Evolutionary conservation across 2,797 vertebrate genomes (phyloP).

Genomic region (Spinus pinus): DNA sequence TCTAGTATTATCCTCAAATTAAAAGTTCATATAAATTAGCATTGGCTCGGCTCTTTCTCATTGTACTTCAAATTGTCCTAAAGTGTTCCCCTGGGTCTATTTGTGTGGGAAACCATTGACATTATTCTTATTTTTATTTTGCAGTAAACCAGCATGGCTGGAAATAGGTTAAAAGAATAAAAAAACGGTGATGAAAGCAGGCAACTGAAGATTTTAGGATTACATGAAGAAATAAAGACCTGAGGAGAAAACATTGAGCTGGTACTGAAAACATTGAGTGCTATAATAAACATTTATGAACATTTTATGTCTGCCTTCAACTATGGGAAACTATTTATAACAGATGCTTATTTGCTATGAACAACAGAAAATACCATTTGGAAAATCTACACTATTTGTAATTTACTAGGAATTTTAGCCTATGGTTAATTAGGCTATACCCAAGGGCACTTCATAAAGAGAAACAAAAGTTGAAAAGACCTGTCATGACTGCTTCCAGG

Average conservation of each 20-base stretch:
- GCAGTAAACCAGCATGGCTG: slow-evolving; percentile 30
- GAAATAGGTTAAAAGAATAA: slow-evolving; percentile 56
- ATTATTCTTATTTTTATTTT: slow-evolving; percentile 56
- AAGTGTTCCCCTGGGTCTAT: slow-evolving; percentile 60
- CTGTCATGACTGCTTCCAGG: neutral
- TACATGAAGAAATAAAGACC: neutral
- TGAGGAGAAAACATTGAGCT: neutral
- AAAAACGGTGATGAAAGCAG: neutral
- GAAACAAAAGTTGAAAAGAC: neutral
- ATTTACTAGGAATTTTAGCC: slow-evolving; percentile 18
- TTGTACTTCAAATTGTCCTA: slow-evolving; percentile 49
- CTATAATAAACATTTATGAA: neutral
- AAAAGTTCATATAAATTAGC: slow-evolving; percentile 69
- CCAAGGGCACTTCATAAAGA: neutral
- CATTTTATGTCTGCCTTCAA: neutral
- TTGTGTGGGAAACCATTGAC: slow-evolving; percentile 52
- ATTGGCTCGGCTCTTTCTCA: slow-evolving; percentile 46
- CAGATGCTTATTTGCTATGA: neutral
- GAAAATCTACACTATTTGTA: neutral
- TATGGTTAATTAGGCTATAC: neutral
- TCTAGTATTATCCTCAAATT: slow-evolving; percentile 71
- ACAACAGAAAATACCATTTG: neutral
- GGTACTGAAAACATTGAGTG: neutral
- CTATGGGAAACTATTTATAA: neutral
- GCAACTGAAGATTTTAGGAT: slow-evolving; percentile 44